These are phyloP conservation scores for Fopius arisanus DNA, from an alignment of 1,140 invertebrate genomes.

Conservation along the genomic window DNA sequence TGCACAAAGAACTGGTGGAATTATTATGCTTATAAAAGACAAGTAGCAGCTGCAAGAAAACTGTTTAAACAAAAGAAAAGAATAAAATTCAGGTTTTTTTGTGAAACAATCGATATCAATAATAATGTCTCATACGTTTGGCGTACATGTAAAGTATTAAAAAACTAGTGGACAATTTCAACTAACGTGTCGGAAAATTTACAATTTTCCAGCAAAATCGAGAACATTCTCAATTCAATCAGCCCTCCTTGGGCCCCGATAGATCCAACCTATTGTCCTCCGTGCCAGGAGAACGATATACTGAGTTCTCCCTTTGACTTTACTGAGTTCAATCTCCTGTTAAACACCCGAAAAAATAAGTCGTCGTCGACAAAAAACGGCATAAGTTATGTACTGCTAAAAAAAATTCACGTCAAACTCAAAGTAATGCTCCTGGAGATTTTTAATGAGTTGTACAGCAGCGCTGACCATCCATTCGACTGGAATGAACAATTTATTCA, in stretches of 20 bases:
- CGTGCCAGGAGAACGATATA: neutral
- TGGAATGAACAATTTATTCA: neutral
- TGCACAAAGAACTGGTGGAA: neutral
- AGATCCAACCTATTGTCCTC: neutral
- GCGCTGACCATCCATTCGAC: neutral
- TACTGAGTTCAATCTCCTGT: neutral
- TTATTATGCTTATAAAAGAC: slow-evolving; percentile 17
- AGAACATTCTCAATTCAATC: neutral
- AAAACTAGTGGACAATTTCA: neutral
- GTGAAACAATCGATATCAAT: neutral
- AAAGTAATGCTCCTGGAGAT: neutral
- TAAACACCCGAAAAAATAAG: neutral
- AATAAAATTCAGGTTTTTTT: slow-evolving; percentile 4
- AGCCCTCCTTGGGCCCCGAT: neutral
- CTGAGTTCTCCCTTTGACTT: neutral
- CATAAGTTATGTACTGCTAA: neutral
- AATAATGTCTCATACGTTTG: neutral
- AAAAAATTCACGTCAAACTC: neutral
- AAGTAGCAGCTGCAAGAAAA: neutral
- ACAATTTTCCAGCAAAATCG: neutral
- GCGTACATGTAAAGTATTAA: neutral
- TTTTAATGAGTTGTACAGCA: neutral
- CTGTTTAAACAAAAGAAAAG: slow-evolving; percentile 12
- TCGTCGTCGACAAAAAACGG: slow-evolving; percentile 11
- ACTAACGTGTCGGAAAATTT: neutral